phyloP scores from a whole-genome alignment of 2,888 invertebrate genomes.

The Agrotis exclamationis region DNA sequence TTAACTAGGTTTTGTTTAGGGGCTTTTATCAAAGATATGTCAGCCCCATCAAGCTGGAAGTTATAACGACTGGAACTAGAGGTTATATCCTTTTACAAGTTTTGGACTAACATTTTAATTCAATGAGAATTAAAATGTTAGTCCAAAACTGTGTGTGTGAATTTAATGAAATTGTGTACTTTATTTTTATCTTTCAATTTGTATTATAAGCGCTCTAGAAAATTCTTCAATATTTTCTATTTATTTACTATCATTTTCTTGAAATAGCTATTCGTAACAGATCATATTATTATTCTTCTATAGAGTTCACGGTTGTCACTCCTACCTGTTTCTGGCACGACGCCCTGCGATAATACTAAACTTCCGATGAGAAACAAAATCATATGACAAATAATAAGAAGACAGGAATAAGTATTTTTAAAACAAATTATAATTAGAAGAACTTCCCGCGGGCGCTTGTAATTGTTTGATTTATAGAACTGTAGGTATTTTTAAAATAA shows the following conservation, averaged over 20 bases:
- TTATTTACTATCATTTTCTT: neutral
- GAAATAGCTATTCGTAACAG: neutral
- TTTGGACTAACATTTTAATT: too few relatives aligned
- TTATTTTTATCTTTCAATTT: too few relatives aligned
- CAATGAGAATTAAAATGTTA: too few relatives aligned
- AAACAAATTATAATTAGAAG: constrained; percentile 28
- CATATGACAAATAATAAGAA: constrained; percentile 15
- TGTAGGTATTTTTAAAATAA: constrained; percentile 25
- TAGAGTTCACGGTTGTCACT: constrained; percentile 15
- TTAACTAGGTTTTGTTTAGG: too few relatives aligned
- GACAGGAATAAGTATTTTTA: constrained; percentile 36
- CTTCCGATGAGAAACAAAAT: constrained; percentile 37
- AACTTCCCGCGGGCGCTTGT: constrained; percentile 31
- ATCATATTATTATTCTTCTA: neutral
- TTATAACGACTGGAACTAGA: too few relatives aligned
- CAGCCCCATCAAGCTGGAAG: too few relatives aligned
- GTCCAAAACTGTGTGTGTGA: too few relatives aligned
- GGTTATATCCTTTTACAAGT: neutral
- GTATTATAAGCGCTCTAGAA: too few relatives aligned
- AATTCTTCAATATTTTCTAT: too few relatives aligned
- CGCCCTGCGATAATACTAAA: constrained; percentile 26
- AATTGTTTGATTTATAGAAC: constrained; percentile 48
- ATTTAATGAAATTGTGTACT: too few relatives aligned
- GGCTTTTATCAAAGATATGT: too few relatives aligned
- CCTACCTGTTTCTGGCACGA: constrained; percentile 17